Evolutionary conservation across 2,888 invertebrate genomes (phyloP).

Genomic region (Agrilus cyanescens): DNA sequence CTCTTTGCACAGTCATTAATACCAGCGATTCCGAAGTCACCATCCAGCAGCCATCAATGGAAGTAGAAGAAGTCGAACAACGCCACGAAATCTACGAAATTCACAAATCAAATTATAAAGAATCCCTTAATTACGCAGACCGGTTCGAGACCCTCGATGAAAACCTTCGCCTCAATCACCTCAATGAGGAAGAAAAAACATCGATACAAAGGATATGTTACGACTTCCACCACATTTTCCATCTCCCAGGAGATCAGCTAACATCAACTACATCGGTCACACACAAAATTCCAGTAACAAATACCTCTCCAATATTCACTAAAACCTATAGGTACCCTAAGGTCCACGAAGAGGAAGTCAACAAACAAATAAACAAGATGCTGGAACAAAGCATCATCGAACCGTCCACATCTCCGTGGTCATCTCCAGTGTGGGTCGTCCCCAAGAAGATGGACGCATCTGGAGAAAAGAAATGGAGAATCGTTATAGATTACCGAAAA

Average conservation of each 20-base stretch:
- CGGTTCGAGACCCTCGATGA: too few relatives aligned
- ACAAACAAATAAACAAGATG: conserved; percentile 23
- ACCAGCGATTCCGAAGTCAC: too few relatives aligned
- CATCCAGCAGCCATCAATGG: too few relatives aligned
- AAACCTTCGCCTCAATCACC: conserved; percentile 2
- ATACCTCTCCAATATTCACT: conserved; percentile 20
- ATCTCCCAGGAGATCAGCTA: conserved; percentile 12
- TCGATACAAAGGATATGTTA: conserved; percentile 5
- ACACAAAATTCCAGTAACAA: conserved; percentile 24
- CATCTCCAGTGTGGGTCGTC: conserved; percentile 17
- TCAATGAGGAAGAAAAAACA: conserved; percentile 9
- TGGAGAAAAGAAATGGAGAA: conserved; percentile 18
- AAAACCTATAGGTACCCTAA: conserved; percentile 27
- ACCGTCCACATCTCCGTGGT: conserved; percentile 15
- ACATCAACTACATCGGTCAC: conserved; percentile 17
- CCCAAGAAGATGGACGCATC: conserved; percentile 19
- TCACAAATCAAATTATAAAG: too few relatives aligned
- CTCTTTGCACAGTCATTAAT: too few relatives aligned
- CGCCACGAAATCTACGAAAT: too few relatives aligned
- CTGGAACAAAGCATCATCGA: conserved; percentile 22
- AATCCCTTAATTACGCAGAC: too few relatives aligned
- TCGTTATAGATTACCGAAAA: conserved; percentile 28
- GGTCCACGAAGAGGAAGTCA: conserved; percentile 23
- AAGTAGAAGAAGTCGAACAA: too few relatives aligned
- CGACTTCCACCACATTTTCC: conserved; percentile 10